A percentile compares a stretch with the other conserved stretches of the same genome.
Evolutionary conservation across 2,888 invertebrate genomes (phyloP).

Genomic region (Lottia gigantea): DNA sequence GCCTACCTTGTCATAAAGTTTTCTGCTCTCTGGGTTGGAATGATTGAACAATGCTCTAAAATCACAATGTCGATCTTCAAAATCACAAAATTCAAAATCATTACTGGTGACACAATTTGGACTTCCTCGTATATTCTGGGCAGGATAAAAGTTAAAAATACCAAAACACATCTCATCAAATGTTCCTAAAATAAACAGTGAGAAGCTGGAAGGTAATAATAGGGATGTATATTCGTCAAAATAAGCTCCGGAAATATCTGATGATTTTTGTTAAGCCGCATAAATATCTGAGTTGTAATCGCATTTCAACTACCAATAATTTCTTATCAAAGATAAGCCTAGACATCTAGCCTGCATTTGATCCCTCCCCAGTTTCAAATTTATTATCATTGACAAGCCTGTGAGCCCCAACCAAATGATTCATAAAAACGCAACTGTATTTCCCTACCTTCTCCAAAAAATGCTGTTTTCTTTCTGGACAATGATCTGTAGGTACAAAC

Average conservation of each 20-base stretch:
- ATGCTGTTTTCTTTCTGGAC: constrained; percentile 20
- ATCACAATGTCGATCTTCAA: background rate
- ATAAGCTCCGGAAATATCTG: too few relatives aligned
- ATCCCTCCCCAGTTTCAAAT: too few relatives aligned
- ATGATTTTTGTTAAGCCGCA: too few relatives aligned
- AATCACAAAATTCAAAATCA: constrained; percentile 8
- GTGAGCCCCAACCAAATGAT: too few relatives aligned
- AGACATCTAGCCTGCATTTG: too few relatives aligned
- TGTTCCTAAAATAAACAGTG: background rate
- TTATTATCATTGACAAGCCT: too few relatives aligned
- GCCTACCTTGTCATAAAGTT: constrained; percentile 5
- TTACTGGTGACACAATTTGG: background rate
- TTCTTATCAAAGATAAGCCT: too few relatives aligned
- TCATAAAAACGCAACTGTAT: constrained; percentile 33
- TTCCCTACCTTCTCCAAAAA: constrained; percentile 26
- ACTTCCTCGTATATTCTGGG: background rate
- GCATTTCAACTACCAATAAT: too few relatives aligned
- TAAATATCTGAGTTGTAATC: too few relatives aligned
- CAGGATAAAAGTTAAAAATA: constrained; percentile 13
- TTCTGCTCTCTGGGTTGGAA: background rate
- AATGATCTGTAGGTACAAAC: constrained; percentile 28
- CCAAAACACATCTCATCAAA: constrained; percentile 21
- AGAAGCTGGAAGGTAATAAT: too few relatives aligned
- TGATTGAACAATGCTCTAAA: background rate
- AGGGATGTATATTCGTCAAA: too few relatives aligned